Percentiles rank a stretch among this genome's conserved stretches.
Conservation (phyloP, 1,140 invertebrate genomes). For the Hyposmocoma kahamanoa region DNA sequence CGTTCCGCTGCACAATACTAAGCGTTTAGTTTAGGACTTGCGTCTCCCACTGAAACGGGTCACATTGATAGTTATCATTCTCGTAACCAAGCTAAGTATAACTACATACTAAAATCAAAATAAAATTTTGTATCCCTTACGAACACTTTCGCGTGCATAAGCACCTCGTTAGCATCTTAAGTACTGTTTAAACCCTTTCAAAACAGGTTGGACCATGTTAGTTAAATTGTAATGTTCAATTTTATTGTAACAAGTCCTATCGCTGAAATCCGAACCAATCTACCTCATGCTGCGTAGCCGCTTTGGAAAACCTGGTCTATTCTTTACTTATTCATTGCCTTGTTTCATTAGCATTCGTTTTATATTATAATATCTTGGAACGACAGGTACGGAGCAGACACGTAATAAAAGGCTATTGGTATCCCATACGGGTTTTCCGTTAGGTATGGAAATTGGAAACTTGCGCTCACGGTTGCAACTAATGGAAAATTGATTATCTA, state of each 20-base stretch:
- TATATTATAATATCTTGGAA: constrained; percentile 58
- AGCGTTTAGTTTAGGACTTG: constrained; percentile 53
- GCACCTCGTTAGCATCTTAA: too few species aligned
- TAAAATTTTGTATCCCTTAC: neutral
- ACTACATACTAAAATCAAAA: neutral
- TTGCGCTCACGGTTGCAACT: constrained; percentile 23
- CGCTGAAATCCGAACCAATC: too few species aligned
- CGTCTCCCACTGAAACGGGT: constrained; percentile 31
- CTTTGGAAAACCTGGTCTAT: constrained; percentile 31
- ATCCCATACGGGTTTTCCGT: constrained; percentile 37
- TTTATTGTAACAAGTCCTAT: too few species aligned
- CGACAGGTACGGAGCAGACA: too few species aligned
- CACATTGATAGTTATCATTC: constrained; percentile 17
- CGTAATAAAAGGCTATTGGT: constrained; percentile 55
- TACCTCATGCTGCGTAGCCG: too few species aligned
- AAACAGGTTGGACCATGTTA: too few species aligned
- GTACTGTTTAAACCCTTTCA: too few species aligned
- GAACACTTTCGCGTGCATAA: too few species aligned
- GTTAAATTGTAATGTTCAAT: too few species aligned
- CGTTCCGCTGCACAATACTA: constrained; percentile 56
- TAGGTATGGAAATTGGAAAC: constrained; percentile 50
- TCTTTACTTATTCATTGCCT: constrained; percentile 47
- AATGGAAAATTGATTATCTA: constrained; percentile 64
- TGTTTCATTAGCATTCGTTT: constrained; percentile 53
- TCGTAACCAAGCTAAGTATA: neutral